Conservation (phyloP, 2,797 vertebrate genomes). For the Bradypodion pumilum region DNA sequence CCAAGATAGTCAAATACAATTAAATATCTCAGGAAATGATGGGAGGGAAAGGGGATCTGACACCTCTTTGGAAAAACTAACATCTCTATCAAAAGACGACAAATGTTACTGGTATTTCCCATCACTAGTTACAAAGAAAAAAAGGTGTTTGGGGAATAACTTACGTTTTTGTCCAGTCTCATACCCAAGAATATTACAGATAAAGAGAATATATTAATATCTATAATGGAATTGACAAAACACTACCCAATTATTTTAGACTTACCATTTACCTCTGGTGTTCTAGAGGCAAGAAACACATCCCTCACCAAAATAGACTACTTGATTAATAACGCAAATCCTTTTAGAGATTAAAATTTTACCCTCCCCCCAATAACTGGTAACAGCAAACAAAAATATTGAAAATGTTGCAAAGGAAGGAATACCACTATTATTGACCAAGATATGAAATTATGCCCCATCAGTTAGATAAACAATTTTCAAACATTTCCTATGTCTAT, state of each 20-base stretch:
- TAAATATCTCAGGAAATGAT: conserved; percentile 35
- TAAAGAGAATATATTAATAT: neutral
- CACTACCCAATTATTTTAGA: neutral
- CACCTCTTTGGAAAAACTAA: conserved; percentile 3
- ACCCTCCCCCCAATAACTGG: neutral
- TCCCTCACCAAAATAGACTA: neutral
- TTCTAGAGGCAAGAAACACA: no score
- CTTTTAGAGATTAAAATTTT: neutral
- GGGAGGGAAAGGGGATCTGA: neutral
- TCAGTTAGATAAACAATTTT: neutral
- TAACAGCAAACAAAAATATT: neutral
- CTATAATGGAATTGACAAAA: fast-evolving
- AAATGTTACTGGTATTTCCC: neutral
- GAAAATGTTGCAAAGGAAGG: neutral
- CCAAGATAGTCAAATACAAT: conserved; percentile 19
- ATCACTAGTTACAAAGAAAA: neutral
- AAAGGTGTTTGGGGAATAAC: neutral
- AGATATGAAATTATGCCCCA: neutral
- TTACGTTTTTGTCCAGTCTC: neutral
- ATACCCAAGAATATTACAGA: neutral
- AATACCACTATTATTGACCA: neutral
- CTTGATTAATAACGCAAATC: neutral
- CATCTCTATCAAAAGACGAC: neutral
- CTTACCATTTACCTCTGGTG: neutral
- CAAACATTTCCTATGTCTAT: neutral